These are phyloP conservation scores for Acipenser oxyrinchus DNA, from an alignment of 2,797 vertebrate genomes.

Conservation along the genomic window DNA sequence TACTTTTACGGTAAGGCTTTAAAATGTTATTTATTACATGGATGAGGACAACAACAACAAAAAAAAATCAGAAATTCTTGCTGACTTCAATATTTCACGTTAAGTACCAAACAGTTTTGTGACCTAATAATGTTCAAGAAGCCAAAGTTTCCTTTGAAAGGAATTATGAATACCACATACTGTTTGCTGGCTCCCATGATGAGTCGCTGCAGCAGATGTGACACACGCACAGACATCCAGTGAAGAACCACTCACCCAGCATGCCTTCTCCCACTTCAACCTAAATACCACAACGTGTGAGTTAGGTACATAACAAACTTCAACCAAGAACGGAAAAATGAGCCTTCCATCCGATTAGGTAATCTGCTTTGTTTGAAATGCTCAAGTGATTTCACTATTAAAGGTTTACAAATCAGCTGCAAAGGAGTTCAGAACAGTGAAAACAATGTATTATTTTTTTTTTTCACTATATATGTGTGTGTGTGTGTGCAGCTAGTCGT, in stretches of 20 bases:
- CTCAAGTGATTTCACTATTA: background rate
- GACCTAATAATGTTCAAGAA: no score
- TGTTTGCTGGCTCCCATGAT: constrained; percentile 43
- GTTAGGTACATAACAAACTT: constrained; percentile 23
- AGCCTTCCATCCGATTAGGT: constrained; percentile 7
- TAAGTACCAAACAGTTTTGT: no score
- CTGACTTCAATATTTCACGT: constrained; percentile 38
- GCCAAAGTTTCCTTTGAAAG: constrained; percentile 35
- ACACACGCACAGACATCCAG: constrained; percentile 39
- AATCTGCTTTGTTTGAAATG: background rate
- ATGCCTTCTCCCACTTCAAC: constrained; percentile 35
- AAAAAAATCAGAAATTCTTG: constrained; percentile 24
- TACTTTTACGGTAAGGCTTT: constrained; percentile 24
- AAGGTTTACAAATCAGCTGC: background rate
- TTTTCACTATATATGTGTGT: no score
- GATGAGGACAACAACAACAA: constrained; percentile 9
- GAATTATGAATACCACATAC: constrained; percentile 47
- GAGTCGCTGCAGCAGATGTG: constrained; percentile 50
- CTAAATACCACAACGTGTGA: constrained; percentile 31
- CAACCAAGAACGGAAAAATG: constrained; percentile 14
- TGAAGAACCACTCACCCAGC: constrained; percentile 36
- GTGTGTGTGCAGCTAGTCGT: no score
- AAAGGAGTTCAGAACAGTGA: background rate
- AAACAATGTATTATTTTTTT: background rate
- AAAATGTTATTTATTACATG: constrained; percentile 25